Percentiles rank a stretch among this genome's conserved stretches.
Evolutionary conservation across 2,113 vertebrate genomes (phyloP).

Genomic region (Trochalopteron elliotii): DNA sequence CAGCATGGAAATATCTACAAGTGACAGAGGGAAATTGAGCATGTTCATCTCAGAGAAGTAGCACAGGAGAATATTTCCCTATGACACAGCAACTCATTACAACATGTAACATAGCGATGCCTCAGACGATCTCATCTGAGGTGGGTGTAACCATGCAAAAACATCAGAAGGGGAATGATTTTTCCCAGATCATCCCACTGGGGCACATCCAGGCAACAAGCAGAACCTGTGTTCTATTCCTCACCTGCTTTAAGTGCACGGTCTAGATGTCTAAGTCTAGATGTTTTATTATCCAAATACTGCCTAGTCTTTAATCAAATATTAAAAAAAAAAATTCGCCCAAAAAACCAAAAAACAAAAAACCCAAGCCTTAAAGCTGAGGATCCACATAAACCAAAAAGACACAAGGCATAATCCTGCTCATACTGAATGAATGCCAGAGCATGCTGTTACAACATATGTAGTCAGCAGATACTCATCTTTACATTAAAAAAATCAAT

Average conservation of each 20-base stretch:
- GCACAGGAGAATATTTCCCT: neutral
- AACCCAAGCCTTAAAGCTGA: neutral
- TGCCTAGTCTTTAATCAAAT: neutral
- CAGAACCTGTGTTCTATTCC: neutral
- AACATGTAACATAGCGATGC: neutral
- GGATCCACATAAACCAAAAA: neutral
- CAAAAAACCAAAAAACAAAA: too few relatives aligned
- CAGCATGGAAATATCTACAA: neutral
- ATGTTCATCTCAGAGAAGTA: neutral
- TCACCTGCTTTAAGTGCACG: neutral
- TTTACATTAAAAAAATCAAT: neutral
- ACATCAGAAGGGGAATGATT: neutral
- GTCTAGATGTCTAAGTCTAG: neutral
- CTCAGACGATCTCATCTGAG: neutral
- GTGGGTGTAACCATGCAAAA: neutral
- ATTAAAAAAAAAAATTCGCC: neutral
- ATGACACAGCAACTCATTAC: neutral
- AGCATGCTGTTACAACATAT: neutral
- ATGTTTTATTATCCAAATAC: neutral
- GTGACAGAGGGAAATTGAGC: neutral
- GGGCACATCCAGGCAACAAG: neutral
- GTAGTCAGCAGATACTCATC: neutral
- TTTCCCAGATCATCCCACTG: neutral
- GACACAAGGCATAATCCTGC: neutral
- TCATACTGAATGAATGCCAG: neutral